Conservation (phyloP, 2,797 vertebrate genomes). For the Limosa lapponica region DNA sequence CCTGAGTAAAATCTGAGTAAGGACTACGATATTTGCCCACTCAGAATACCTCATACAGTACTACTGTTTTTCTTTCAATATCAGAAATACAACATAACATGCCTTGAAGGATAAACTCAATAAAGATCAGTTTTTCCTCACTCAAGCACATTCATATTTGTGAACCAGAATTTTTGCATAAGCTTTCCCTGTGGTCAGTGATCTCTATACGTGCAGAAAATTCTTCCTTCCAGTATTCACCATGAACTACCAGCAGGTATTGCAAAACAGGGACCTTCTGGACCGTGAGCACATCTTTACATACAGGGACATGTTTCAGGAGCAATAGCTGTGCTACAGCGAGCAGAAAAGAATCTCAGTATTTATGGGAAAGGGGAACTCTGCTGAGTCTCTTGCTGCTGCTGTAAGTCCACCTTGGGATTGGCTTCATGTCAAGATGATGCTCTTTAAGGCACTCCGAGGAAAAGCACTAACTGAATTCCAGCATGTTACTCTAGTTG, state of each 20-base stretch:
- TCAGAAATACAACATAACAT: not conserved
- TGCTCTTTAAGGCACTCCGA: not conserved
- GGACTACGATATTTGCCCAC: not conserved
- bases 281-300: not conserved
- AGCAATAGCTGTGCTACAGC: not conserved
- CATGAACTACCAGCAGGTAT: not conserved
- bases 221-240: not conserved
- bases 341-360: not conserved
- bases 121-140: not conserved
- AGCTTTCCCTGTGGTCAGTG: not conserved
- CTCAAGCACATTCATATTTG: not conserved
- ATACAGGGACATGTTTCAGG: not conserved
- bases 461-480: not conserved
- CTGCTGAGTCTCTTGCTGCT: not conserved
- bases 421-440: not conserved
- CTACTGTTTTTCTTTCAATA: not conserved
- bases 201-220: not conserved
- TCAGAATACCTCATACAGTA: not conserved
- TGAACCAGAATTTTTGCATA: not conserved
- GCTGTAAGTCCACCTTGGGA: not conserved
- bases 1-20: constrained; percentile 57
- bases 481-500: not conserved
- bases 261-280: not conserved
- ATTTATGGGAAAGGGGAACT: not conserved
- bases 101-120: not conserved